Conservation (phyloP, 2,888 invertebrate genomes). For the Thymelicus sylvestris region DNA sequence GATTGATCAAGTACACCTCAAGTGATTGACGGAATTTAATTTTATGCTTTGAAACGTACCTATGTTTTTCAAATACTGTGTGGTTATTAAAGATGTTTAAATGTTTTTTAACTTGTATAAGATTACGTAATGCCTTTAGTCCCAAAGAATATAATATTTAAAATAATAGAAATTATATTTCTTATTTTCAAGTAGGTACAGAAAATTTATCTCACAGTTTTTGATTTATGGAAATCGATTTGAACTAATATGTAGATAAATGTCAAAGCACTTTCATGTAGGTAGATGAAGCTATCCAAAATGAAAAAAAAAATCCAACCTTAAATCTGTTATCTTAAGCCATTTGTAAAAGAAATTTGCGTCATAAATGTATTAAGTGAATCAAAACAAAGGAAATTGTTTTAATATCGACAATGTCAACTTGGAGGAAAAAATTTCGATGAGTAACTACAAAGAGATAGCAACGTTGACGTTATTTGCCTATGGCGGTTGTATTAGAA, state of each 20-base stretch:
- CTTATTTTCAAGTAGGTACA: too few species aligned
- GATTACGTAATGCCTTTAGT: too few species aligned
- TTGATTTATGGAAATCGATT: neutral
- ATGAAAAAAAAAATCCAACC: neutral
- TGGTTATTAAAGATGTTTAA: too few species aligned
- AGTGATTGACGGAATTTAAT: conserved; percentile 20
- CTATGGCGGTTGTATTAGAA: conserved; percentile 47
- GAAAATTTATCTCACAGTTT: too few species aligned
- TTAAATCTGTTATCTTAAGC: neutral
- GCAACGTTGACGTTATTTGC: conserved; percentile 40
- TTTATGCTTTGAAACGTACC: conserved; percentile 30
- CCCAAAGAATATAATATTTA: too few species aligned
- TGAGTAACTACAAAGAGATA: conserved; percentile 23
- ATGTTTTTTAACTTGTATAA: too few species aligned
- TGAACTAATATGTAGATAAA: neutral
- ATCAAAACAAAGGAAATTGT: conserved; percentile 27
- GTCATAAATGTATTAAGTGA: conserved; percentile 14
- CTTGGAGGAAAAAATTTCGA: conserved; percentile 20
- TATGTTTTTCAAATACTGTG: neutral
- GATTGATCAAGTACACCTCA: conserved; percentile 33
- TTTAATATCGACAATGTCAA: conserved; percentile 33
- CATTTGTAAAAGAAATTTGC: conserved; percentile 11
- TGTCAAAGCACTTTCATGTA: neutral
- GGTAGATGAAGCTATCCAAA: too few species aligned
- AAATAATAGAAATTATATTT: too few species aligned